phyloP scores from a whole-genome alignment of 2,797 vertebrate species.

The Phrynocephalus vlangalii region DNA sequence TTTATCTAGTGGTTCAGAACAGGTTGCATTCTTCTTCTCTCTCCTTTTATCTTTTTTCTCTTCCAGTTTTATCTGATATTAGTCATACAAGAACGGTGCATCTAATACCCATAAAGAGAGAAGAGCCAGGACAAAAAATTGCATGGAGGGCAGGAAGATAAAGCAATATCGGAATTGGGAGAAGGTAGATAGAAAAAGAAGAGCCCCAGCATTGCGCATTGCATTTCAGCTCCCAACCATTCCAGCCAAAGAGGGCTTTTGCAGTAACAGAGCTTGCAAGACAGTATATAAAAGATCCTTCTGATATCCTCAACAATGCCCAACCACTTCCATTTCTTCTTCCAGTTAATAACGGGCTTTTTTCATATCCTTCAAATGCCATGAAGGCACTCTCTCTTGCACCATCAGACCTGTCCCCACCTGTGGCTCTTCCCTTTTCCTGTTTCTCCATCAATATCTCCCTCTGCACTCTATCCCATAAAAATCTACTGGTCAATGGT shows the following conservation, averaged over 20 bases:
- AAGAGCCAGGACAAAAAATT: background rate
- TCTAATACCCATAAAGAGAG: background rate
- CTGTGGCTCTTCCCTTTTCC: background rate
- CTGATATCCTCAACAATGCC: background rate
- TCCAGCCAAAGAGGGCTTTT: background rate
- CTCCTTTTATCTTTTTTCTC: background rate
- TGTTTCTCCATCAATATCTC: background rate
- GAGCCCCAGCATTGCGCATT: too few relatives aligned
- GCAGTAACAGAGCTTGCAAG: background rate
- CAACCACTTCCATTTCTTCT: background rate
- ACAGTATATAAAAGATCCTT: background rate
- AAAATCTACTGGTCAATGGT: background rate
- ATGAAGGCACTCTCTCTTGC: background rate
- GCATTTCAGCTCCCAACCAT: background rate
- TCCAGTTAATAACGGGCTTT: background rate
- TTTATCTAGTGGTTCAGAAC: too few relatives aligned
- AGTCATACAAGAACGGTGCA: background rate
- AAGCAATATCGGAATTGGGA: background rate
- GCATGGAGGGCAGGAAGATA: background rate
- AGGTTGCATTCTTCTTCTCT: background rate
- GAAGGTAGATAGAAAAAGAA: background rate
- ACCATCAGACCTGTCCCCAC: background rate
- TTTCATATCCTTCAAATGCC: too few relatives aligned
- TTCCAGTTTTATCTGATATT: background rate
- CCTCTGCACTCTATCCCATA: background rate